Conservation (phyloP, 2,797 vertebrate species). For the Siniperca obscura region DNA sequence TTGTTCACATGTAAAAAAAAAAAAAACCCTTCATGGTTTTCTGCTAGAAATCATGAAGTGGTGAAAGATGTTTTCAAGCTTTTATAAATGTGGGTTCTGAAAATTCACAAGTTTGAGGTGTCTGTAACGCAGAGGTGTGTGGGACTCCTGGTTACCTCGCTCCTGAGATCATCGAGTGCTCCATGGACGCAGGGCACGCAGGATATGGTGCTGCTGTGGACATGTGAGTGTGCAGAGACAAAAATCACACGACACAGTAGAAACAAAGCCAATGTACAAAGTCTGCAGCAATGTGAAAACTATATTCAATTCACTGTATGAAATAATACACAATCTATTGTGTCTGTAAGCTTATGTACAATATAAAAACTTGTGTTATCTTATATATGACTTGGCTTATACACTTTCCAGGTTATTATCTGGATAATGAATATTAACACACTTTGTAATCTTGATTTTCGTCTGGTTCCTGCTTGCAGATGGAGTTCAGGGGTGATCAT, state of each 20-base stretch:
- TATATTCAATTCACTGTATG: background rate
- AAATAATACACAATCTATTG: background rate
- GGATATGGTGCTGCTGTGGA: conserved; percentile 95
- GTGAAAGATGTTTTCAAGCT: background rate
- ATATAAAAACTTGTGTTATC: background rate
- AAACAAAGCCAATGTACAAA: background rate
- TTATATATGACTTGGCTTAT: background rate
- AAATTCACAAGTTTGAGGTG: background rate
- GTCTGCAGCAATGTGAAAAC: background rate
- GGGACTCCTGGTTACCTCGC: conserved; percentile 97
- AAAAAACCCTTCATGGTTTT: background rate
- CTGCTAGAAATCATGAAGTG: background rate
- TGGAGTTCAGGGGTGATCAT: conserved; percentile 98
- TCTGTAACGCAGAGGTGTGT: conserved; percentile 89
- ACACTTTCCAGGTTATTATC: background rate
- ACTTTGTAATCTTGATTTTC: background rate
- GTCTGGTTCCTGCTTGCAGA: conserved; percentile 76
- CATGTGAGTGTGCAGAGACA: conserved; percentile 87
- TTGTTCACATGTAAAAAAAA: background rate
- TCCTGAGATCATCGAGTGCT: conserved; percentile 96
- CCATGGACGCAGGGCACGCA: conserved; percentile 91
- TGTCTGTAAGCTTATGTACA: background rate
- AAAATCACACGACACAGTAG: background rate
- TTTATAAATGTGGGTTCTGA: background rate
- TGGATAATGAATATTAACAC: background rate